Percentiles rank a stretch among this genome's conserved stretches.
Evolutionary conservation across 2,797 vertebrate species (phyloP).

Genomic region (Malacoraja senta): DNA sequence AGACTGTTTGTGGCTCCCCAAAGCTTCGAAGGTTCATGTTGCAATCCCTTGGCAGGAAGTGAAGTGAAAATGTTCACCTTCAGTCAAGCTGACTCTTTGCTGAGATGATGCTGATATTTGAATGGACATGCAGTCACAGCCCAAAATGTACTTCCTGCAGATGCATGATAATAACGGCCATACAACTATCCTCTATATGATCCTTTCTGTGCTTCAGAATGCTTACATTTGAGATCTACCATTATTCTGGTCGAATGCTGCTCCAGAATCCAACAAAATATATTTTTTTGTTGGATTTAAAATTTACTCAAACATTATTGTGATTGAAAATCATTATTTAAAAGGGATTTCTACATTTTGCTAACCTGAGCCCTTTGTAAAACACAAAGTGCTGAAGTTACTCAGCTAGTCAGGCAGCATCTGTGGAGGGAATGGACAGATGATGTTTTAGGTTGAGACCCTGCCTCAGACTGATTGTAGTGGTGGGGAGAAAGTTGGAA

Average conservation of each 20-base stretch:
- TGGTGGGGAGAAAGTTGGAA: no score
- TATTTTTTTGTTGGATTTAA: background rate
- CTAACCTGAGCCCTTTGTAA: background rate
- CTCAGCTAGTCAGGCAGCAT: no score
- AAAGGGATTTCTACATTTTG: background rate
- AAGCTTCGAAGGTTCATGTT: conserved; percentile 5
- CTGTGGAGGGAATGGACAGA: no score
- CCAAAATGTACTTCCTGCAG: background rate
- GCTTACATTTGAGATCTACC: background rate
- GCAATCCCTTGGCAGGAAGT: conserved; percentile 17
- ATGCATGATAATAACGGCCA: background rate
- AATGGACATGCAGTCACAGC: background rate
- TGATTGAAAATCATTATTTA: background rate
- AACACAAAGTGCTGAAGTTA: no score
- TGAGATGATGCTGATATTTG: background rate
- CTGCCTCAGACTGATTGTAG: no score
- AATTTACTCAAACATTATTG: background rate
- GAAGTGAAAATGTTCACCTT: conserved; percentile 3
- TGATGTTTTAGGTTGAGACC: no score
- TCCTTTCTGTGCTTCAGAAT: background rate
- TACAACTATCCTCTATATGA: background rate
- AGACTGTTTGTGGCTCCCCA: background rate
- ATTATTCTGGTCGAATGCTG: background rate
- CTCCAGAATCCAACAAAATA: conserved; percentile 4
- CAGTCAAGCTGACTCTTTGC: background rate